phyloP scores from a whole-genome alignment of 2,888 invertebrate genomes.

The Aromia moschata region DNA sequence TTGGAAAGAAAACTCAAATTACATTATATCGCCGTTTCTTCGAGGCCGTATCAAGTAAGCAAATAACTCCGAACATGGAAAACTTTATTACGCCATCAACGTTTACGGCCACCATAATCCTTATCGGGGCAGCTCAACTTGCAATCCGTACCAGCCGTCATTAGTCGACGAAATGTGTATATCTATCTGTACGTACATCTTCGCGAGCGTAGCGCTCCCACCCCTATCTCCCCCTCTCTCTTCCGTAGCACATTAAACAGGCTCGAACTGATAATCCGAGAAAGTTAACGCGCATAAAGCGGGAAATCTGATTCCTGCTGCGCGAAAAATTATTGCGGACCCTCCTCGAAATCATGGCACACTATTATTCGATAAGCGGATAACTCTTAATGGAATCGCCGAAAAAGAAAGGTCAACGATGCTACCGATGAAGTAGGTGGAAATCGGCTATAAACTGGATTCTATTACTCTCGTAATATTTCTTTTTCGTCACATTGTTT shows the following conservation, averaged over 20 bases:
- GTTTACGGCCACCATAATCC: slow-evolving; percentile 26
- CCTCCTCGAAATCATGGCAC: too few species aligned
- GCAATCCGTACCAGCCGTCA: slow-evolving; percentile 25
- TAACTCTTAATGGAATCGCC: too few species aligned
- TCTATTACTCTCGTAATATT: too few species aligned
- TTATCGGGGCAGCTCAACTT: slow-evolving; percentile 31
- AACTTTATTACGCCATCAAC: slow-evolving; percentile 23
- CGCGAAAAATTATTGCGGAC: not conserved
- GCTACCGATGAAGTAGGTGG: too few species aligned
- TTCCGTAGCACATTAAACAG: slow-evolving; percentile 4
- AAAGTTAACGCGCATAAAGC: too few species aligned
- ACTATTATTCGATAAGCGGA: too few species aligned
- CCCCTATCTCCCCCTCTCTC: not conserved
- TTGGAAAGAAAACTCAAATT: too few species aligned
- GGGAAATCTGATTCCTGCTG: not conserved
- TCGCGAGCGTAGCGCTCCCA: too few species aligned
- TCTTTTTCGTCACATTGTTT: too few species aligned
- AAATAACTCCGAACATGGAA: not conserved
- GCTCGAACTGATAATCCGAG: not conserved
- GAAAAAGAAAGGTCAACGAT: too few species aligned
- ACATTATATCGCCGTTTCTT: not conserved
- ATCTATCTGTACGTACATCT: too few species aligned
- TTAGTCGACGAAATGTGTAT: slow-evolving; percentile 11
- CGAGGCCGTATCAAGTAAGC: not conserved
- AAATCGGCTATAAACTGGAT: too few species aligned